Evolutionary conservation across 2,888 invertebrate species (phyloP).

Genomic region (Molanna angustata): DNA sequence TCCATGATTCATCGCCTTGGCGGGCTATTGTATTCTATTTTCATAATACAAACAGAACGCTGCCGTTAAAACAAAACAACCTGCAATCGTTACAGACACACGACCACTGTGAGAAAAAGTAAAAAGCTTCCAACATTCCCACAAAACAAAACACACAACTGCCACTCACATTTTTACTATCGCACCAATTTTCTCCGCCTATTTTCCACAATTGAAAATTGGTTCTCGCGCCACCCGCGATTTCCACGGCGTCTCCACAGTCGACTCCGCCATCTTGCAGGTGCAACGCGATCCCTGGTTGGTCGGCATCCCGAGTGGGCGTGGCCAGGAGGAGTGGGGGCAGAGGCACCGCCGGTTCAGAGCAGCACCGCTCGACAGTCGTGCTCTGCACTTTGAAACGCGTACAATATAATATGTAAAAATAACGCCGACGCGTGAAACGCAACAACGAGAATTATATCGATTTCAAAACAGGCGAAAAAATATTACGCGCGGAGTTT

Average conservation of each 20-base stretch:
- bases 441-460: too few relatives aligned
- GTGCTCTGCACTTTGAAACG: conserved; percentile 14
- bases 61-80: neutral
- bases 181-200: conserved; percentile 1
- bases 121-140: neutral
- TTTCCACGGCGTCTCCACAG: conserved; percentile 22
- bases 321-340: conserved; percentile 9
- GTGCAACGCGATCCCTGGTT: conserved; percentile 12
- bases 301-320: conserved; percentile 14
- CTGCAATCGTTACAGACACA: neutral
- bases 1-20: neutral
- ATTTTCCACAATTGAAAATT: neutral
- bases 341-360: conserved; percentile 11
- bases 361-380: conserved; percentile 13
- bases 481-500: too few relatives aligned
- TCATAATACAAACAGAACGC: too few relatives aligned
- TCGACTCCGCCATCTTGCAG: conserved; percentile 24
- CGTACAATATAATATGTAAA: too few relatives aligned
- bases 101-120: neutral
- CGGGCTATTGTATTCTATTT: neutral
- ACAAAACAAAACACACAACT: too few relatives aligned
- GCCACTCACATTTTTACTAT: neutral
- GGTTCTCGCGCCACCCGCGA: conserved; percentile 17
- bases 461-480: too few relatives aligned
- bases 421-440: too few relatives aligned